A percentile compares a stretch with the other conserved stretches of the same genome.
These are phyloP conservation scores for Cosmia trapezina DNA, from an alignment of 2,888 invertebrate species.

Conservation along the genomic window DNA sequence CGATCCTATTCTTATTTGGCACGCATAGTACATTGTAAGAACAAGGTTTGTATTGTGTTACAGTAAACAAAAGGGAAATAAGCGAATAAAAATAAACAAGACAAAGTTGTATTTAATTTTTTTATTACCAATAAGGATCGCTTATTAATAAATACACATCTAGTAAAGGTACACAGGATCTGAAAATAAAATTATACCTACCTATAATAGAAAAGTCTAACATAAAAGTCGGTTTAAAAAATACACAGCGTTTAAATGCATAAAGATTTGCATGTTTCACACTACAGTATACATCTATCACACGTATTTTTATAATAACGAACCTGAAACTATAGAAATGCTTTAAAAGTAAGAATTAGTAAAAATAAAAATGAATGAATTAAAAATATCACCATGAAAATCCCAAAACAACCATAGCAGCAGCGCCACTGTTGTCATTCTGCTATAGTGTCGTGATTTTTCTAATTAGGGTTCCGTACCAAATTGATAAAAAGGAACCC, in stretches of 20 bases:
- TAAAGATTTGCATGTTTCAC: not conserved
- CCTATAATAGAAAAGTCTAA: not conserved
- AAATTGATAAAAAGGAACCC: too few species aligned
- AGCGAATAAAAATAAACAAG: slow-evolving; percentile 1
- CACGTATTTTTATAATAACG: not conserved
- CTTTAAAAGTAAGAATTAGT: not conserved
- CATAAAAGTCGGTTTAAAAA: not conserved
- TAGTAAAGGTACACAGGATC: slow-evolving; percentile 24
- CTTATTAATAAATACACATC: slow-evolving; percentile 15
- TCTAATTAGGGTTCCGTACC: too few species aligned
- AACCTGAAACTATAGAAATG: not conserved
- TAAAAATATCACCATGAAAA: not conserved
- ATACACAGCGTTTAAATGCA: not conserved
- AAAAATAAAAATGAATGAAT: not conserved
- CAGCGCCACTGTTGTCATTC: not conserved
- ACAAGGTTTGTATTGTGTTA: too few species aligned
- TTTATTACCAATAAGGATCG: slow-evolving; percentile 25
- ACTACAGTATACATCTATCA: slow-evolving; percentile 24
- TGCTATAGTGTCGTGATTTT: not conserved
- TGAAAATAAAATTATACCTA: slow-evolving; percentile 36
- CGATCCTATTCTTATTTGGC: too few species aligned
- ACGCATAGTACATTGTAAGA: too few species aligned
- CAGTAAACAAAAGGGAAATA: too few species aligned
- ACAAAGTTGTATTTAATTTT: not conserved
- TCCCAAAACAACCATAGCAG: not conserved